A percentile compares a stretch with the other conserved stretches of the same genome.
Evolutionary conservation across 2,888 invertebrate species (phyloP).

Genomic region (Cheilosia urbana): DNA sequence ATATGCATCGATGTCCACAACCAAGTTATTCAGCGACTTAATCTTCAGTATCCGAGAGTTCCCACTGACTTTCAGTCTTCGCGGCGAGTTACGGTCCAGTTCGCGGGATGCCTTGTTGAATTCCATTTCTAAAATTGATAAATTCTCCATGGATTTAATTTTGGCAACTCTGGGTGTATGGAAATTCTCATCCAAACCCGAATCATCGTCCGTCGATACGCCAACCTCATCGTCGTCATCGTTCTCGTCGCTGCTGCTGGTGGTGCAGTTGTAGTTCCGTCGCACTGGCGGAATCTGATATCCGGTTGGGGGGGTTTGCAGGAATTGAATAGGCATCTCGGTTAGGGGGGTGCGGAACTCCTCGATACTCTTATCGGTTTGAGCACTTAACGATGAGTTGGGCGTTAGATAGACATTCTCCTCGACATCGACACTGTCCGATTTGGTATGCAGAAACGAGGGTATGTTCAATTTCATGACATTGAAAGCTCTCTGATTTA

Average conservation of each 20-base stretch:
- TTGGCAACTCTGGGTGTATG: slow-evolving; percentile 83
- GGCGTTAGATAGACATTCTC: slow-evolving; percentile 82
- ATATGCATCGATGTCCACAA: slow-evolving; percentile 79
- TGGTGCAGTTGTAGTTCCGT: slow-evolving; percentile 77
- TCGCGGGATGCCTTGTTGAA: slow-evolving; percentile 82
- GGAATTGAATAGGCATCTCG: slow-evolving; percentile 79
- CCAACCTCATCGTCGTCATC: slow-evolving; percentile 64
- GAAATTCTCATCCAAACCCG: slow-evolving; percentile 82
- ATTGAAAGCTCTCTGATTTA: slow-evolving; percentile 83
- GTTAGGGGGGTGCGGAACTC: slow-evolving; percentile 82
- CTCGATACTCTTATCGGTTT: slow-evolving; percentile 78
- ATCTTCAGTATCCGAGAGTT: slow-evolving; percentile 81
- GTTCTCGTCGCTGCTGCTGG: slow-evolving; percentile 72
- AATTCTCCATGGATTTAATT: slow-evolving; percentile 83
- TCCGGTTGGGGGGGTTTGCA: slow-evolving; percentile 77
- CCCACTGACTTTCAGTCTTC: slow-evolving; percentile 80
- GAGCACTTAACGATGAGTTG: slow-evolving; percentile 80
- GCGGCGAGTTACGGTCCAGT: slow-evolving; percentile 82
- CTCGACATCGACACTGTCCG: slow-evolving; percentile 73
- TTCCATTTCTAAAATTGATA: slow-evolving; percentile 83
- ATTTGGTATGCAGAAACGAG: slow-evolving; percentile 77
- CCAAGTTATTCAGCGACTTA: slow-evolving; percentile 82
- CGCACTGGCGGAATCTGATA: slow-evolving; percentile 72
- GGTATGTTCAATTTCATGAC: slow-evolving; percentile 83
- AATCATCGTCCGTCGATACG: slow-evolving; percentile 81